A percentile compares a stretch with the other conserved stretches of the same genome.
Conservation (phyloP, 1,140 invertebrate species). For the Sinonovacula constricta region DNA sequence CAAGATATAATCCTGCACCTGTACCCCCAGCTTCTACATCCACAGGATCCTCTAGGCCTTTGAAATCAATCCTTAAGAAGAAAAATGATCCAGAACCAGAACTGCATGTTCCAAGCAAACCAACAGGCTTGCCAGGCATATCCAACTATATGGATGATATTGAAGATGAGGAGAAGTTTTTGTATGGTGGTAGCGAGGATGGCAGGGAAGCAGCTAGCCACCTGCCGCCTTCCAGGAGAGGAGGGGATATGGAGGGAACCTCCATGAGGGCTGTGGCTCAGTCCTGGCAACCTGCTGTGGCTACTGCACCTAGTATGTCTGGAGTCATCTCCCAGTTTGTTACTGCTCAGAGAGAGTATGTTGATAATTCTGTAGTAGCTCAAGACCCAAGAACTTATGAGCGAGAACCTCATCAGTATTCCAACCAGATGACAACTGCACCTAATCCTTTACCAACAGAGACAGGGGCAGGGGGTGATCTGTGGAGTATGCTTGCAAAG, state of each 20-base stretch:
- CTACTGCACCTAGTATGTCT: constrained; percentile 4
- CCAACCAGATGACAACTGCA: not conserved
- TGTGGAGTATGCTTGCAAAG: constrained; percentile 50
- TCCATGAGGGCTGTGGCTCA: constrained; percentile 41
- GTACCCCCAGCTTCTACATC: not conserved
- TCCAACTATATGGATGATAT: constrained; percentile 62
- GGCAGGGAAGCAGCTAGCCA: not conserved
- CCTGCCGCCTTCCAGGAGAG: not conserved
- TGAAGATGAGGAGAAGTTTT: constrained; percentile 74
- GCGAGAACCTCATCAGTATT: not conserved
- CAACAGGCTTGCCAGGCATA: constrained; percentile 53
- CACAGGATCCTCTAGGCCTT: constrained; percentile 42
- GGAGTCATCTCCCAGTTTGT: constrained; percentile 7
- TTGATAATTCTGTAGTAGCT: constrained; percentile 1
- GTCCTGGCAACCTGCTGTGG: constrained; percentile 32
- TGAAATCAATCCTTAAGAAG: constrained; percentile 67
- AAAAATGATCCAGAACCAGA: constrained; percentile 38
- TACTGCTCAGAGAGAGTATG: constrained; percentile 6
- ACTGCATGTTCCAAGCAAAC: constrained; percentile 22
- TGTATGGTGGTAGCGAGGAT: constrained; percentile 66
- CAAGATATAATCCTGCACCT: not conserved
- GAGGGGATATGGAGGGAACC: not conserved
- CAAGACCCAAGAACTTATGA: no score
- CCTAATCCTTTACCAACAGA: not conserved
- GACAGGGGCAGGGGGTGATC: constrained; percentile 8